These are phyloP conservation scores for Panorpa germanica DNA, from an alignment of 2,888 invertebrate species.

Conservation along the genomic window DNA sequence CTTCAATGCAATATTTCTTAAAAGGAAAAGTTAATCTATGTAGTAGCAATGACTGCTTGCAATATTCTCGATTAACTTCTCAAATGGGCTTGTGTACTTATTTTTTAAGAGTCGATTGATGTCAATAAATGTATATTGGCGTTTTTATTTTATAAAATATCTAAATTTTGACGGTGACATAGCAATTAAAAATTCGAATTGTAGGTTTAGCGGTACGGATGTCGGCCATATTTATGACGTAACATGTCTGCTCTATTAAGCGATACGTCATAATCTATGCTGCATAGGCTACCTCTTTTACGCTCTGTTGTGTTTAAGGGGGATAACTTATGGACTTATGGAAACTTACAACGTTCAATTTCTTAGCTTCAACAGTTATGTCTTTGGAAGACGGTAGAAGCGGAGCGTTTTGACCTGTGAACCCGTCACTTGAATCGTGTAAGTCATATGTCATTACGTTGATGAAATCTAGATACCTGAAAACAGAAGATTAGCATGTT, in stretches of 20 bases:
- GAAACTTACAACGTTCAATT: conserved; percentile 24
- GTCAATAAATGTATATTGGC: too few relatives aligned
- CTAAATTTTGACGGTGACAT: too few relatives aligned
- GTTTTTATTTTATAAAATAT: too few relatives aligned
- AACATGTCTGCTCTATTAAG: too few relatives aligned
- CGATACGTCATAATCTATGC: too few relatives aligned
- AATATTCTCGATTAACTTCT: not conserved
- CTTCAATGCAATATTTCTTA: conserved; percentile 21
- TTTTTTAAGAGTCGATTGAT: too few relatives aligned
- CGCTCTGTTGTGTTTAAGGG: too few relatives aligned
- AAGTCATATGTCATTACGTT: conserved; percentile 37
- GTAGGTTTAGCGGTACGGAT: too few relatives aligned
- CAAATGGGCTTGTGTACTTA: not conserved
- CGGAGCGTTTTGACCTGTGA: conserved; percentile 30
- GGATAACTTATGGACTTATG: not conserved
- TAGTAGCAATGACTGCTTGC: not conserved
- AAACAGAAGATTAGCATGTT: conserved; percentile 11
- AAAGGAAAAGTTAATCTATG: conserved; percentile 10
- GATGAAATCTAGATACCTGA: conserved; percentile 27
- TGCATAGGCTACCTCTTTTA: too few relatives aligned
- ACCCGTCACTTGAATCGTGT: conserved; percentile 29
- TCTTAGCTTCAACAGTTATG: conserved; percentile 13
- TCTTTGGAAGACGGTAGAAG: conserved; percentile 19
- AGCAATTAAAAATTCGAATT: too few relatives aligned
- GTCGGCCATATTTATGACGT: too few relatives aligned